Base-by-base conservation (phyloP, 2,113 vertebrate species). In the Xiphophorus couchianus region DNA sequence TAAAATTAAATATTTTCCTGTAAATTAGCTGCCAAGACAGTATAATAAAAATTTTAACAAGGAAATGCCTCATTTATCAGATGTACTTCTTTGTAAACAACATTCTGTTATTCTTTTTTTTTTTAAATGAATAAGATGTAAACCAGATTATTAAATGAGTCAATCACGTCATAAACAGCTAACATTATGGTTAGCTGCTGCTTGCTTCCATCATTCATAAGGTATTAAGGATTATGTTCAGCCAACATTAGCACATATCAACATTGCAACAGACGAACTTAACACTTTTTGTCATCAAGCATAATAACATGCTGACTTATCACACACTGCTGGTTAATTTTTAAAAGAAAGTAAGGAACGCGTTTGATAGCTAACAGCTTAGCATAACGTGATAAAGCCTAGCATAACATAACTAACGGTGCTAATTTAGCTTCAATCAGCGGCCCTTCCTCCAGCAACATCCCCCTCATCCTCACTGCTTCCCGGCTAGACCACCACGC, bases 341-440 rank as follows among this genome's bases (percentile, higher is more conserved):
- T 31, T 35, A 15, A 25, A n/a, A 25, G 8, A n/a, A 58, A 35
- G 60, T 30, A 39, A 74, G 39, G 74, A 62, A 78, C 71, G 74
- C 76, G 31, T 31, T 19, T 58, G 42, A 33, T 39, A 84, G 84
- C 84, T 77, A 73, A 65, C 64, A 61, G 54, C 71, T 61, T 81
- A 84, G 83, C 88, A 79, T 69, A 72, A 64, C 66, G 30, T 27
- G 51, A n/a, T 76, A 72, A 80, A 58, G 54, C 71, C 63, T 81
- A 84, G 83, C 88, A 81, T 69, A 72, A 64, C 68, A 33, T 76
- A 77, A 81, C 60, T 78, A 85, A 78, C 85, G 35, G 71, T 66
- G 86, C 87, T 89, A 80, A 71, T 42, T 39, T 85, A 89, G 89
- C 83, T 62, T 81, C 70, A 78, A 69, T 69, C 83, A 84, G 78